Evolutionary conservation across 1,140 invertebrate genomes (phyloP).

Genomic region (Bombus impatiens): DNA sequence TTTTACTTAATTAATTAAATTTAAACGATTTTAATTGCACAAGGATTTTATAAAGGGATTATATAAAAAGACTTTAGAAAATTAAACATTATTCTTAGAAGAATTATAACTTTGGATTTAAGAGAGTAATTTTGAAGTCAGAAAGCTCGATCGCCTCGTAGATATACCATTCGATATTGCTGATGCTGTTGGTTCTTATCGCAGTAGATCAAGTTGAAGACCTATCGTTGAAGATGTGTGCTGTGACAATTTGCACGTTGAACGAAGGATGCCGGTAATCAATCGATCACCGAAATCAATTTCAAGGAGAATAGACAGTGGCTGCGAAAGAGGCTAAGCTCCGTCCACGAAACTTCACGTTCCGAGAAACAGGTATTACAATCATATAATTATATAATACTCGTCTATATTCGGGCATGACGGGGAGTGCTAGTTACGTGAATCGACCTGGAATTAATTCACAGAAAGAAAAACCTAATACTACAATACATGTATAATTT

Average conservation of each 20-base stretch:
- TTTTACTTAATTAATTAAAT: no score
- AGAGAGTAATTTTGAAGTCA: background rate
- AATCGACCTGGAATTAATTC: constrained; percentile 32
- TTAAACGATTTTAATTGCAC: background rate
- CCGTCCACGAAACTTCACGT: background rate
- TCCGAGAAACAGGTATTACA: constrained; percentile 7
- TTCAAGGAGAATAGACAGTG: background rate
- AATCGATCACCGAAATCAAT: background rate
- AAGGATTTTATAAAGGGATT: background rate
- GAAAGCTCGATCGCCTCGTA: background rate
- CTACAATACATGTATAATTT: background rate
- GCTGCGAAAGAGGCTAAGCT: background rate
- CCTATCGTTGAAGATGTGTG: no score
- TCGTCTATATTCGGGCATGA: constrained; percentile 23
- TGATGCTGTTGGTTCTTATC: background rate
- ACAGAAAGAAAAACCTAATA: constrained; percentile 15
- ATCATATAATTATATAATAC: constrained; percentile 28
- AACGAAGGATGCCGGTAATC: background rate
- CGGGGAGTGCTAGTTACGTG: constrained; percentile 6
- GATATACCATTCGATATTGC: background rate
- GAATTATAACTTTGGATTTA: background rate
- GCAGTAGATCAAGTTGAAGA: background rate
- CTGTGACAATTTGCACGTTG: background rate
- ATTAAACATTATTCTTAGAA: background rate
- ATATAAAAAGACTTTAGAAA: background rate